Percentiles rank a stretch among this genome's conserved stretches.
Evolutionary conservation across 2,797 vertebrate species (phyloP).

Genomic region (Pachyuromys duprasi): DNA sequence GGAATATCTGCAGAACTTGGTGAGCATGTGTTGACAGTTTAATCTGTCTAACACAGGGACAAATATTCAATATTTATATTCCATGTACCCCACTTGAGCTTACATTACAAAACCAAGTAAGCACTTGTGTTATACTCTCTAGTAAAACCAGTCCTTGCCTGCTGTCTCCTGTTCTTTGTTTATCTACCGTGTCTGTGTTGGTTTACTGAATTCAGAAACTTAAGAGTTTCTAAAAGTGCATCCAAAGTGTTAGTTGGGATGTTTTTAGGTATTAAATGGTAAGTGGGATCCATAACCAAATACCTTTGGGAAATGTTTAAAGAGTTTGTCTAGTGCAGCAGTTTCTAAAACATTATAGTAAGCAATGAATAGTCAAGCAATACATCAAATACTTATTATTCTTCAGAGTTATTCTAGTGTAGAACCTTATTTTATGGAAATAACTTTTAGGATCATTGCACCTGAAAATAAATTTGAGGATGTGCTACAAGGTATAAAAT

Average conservation of each 20-base stretch:
- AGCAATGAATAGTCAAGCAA: background rate
- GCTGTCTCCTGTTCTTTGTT: background rate
- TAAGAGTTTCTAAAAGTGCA: background rate
- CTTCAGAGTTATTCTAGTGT: background rate
- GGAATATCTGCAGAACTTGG: background rate
- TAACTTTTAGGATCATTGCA: background rate
- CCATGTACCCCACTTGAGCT: background rate
- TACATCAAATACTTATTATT: background rate
- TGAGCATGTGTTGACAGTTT: background rate
- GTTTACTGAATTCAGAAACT: background rate
- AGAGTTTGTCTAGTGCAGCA: background rate
- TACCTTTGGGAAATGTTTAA: background rate
- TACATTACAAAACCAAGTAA: background rate
- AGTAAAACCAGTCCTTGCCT: background rate
- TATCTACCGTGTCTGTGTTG: background rate
- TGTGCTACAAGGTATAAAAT: background rate
- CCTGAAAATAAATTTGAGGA: slow-evolving; percentile 17
- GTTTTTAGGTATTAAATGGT: background rate
- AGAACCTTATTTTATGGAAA: slow-evolving; percentile 35
- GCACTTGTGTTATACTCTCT: background rate
- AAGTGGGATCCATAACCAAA: background rate
- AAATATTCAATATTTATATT: background rate
- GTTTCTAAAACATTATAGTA: slow-evolving; percentile 2
- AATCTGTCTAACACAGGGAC: background rate
- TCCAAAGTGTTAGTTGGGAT: background rate